Conservation (phyloP, 2,113 vertebrate species). For the Xiphias gladius region DNA sequence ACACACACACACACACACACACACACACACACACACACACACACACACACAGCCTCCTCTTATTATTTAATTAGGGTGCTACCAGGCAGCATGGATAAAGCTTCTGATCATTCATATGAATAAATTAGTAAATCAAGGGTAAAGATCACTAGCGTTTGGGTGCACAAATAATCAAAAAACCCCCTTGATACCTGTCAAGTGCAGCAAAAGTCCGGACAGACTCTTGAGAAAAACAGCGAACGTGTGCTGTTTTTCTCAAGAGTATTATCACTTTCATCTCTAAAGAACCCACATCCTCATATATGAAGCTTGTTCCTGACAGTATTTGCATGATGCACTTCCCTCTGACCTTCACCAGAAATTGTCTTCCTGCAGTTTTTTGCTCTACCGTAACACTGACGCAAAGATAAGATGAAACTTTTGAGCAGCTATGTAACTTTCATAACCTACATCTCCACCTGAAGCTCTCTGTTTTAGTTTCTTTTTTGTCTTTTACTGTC, state of each 20-base stretch:
- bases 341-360: neutral
- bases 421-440: constrained; percentile 3
- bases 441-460: neutral
- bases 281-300: constrained; percentile 63
- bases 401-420: constrained; percentile 7
- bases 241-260: constrained; percentile 38
- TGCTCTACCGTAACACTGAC: constrained; percentile 5
- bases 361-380: neutral
- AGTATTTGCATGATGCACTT: neutral
- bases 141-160: neutral
- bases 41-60: neutral
- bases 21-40: constrained; percentile 15
- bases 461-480: constrained; percentile 2
- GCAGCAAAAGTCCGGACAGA: neutral
- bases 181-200: neutral
- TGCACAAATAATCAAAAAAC: neutral
- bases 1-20: neutral
- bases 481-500: neutral
- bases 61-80: neutral
- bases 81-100: neutral
- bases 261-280: constrained; percentile 41
- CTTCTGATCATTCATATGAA: neutral
- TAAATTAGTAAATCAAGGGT: neutral
- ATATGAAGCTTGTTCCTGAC: neutral
- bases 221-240: constrained; percentile 22